These are phyloP conservation scores for Lucilia sericata DNA, from an alignment of 1,140 invertebrate genomes.

Conservation along the genomic window DNA sequence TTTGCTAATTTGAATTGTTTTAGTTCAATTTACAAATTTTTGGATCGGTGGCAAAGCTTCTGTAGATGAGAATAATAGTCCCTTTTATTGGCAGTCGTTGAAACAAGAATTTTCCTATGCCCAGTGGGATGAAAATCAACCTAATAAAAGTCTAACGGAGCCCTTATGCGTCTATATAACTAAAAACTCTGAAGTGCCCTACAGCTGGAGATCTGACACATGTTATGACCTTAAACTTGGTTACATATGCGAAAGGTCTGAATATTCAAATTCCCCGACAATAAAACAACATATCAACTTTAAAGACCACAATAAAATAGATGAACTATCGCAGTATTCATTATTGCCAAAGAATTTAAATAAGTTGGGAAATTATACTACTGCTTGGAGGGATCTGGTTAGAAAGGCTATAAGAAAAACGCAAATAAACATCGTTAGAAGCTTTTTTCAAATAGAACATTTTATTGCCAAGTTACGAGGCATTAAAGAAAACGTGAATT, in stretches of 20 bases:
- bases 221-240: background rate
- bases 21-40: background rate
- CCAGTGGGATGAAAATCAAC: background rate
- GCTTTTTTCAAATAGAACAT: too few species aligned
- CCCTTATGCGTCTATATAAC: background rate
- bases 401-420: too few species aligned
- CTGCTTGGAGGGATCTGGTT: too few species aligned
- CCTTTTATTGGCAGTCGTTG: background rate
- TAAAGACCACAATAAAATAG: too few species aligned
- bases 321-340: background rate
- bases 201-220: background rate
- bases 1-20: background rate
- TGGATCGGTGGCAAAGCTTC: background rate
- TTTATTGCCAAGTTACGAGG: too few species aligned
- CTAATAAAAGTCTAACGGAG: background rate
- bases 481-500: too few species aligned
- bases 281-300: background rate
- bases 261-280: background rate
- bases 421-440: too few species aligned
- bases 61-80: background rate
- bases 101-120: background rate
- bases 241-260: background rate
- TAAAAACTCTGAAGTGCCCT: background rate
- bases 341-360: too few species aligned
- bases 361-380: too few species aligned